phyloP scores from a whole-genome alignment of 2,888 invertebrate species.

The Polietes domitor region DNA sequence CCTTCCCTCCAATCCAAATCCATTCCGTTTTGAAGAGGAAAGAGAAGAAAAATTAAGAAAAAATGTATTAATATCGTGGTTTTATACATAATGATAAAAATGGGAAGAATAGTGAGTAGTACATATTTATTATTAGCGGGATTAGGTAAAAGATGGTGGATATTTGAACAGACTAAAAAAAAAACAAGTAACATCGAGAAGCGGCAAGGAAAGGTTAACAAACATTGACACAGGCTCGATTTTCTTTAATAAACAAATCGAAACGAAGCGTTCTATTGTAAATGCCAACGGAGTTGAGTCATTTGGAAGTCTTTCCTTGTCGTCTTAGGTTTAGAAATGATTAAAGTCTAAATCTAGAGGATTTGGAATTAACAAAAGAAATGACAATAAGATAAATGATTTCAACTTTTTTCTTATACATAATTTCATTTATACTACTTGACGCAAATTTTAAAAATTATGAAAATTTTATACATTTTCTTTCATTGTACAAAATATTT shows the following conservation, averaged over 20 bases:
- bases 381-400: background rate
- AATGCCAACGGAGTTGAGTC: background rate
- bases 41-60: constrained; percentile 67
- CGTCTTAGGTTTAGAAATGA: background rate
- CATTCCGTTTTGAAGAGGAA: constrained; percentile 66
- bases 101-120: constrained; percentile 15
- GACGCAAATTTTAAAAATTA: background rate
- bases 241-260: no score
- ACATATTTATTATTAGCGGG: constrained; percentile 1
- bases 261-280: no score
- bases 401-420: background rate
- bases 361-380: background rate
- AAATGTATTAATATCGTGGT: constrained; percentile 60
- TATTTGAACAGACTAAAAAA: background rate
- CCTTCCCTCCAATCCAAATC: constrained; percentile 66
- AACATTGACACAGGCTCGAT: background rate
- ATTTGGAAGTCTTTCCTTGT: background rate
- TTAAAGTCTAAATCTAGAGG: background rate
- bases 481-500: no score
- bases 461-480: background rate
- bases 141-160: background rate
- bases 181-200: constrained; percentile 1
- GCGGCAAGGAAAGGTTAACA: background rate
- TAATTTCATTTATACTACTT: background rate
- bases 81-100: constrained; percentile 29